A percentile compares a stretch with the other conserved stretches of the same genome.
Conservation (phyloP, 2,797 vertebrate genomes). For the Sarcophilus harrisii region DNA sequence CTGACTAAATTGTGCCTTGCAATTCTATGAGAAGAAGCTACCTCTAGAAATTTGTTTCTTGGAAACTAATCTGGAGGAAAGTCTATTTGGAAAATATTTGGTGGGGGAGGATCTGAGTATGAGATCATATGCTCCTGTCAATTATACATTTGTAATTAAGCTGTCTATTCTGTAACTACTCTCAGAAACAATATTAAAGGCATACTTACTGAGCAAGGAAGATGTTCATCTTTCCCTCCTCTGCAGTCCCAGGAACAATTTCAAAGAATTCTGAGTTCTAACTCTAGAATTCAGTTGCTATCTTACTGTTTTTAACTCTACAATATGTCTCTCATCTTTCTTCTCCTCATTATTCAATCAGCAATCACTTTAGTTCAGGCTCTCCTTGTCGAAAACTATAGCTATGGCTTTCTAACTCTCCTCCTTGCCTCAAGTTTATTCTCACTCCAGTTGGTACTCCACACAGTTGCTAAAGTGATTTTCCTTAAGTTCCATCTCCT, state of each 20-base stretch:
- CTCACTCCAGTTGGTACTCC: neutral
- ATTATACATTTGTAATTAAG: conserved; percentile 4
- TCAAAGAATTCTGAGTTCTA: conserved; percentile 72
- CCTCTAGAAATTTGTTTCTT: neutral
- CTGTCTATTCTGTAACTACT: neutral
- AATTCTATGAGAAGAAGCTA: conserved; percentile 24
- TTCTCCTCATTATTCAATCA: neutral
- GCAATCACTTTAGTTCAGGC: neutral
- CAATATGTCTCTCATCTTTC: neutral
- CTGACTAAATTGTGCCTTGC: conserved; percentile 15
- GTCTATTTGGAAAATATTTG: conserved; percentile 6
- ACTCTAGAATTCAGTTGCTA: conserved; percentile 72
- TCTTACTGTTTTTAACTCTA: neutral
- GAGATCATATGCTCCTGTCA: neutral
- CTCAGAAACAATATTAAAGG: conserved; percentile 39
- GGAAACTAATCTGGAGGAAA: neutral
- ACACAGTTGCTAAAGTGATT: neutral
- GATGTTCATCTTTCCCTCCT: conserved; percentile 50
- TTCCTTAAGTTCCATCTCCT: neutral
- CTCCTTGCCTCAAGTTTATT: neutral
- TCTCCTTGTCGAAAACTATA: neutral
- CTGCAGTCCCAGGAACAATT: conserved; percentile 66
- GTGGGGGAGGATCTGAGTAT: neutral
- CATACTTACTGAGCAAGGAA: conserved; percentile 53
- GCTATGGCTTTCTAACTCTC: neutral